A percentile compares a stretch with the other conserved stretches of the same genome.
These are phyloP conservation scores for Silurus aristotelis DNA, from an alignment of 2,797 vertebrate species.

Conservation along the genomic window DNA sequence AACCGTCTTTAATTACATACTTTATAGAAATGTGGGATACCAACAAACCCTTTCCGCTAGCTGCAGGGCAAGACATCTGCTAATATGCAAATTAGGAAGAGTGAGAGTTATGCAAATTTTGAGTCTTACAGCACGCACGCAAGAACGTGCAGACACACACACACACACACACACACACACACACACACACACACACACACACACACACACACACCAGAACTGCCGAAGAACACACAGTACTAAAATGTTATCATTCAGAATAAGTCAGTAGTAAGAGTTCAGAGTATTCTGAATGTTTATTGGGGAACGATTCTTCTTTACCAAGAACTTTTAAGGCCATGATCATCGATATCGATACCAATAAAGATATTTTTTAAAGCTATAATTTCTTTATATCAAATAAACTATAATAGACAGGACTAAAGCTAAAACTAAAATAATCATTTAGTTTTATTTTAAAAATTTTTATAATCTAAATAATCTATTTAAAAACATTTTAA, in stretches of 20 bases:
- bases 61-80: not conserved
- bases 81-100: constrained; percentile 17
- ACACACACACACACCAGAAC: not conserved
- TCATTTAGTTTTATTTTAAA: too few species aligned
- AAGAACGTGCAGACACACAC: not conserved
- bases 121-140: not conserved
- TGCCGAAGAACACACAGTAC: not conserved
- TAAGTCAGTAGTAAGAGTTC: not conserved
- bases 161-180: not conserved
- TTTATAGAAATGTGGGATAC: not conserved
- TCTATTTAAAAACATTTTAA: too few species aligned
- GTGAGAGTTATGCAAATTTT: not conserved
- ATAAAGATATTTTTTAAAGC: too few species aligned
- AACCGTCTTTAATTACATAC: not conserved
- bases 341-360: too few species aligned
- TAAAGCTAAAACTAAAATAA: too few species aligned
- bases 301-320: too few species aligned
- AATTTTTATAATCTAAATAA: too few species aligned
- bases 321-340: too few species aligned
- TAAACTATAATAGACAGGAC: too few species aligned
- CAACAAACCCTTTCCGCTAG: not conserved
- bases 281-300: not conserved
- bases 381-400: too few species aligned
- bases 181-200: not conserved
- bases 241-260: not conserved